Percentiles rank a stretch among this genome's conserved stretches.
Conservation (phyloP, 2,888 invertebrate genomes). For the Acleris emargana region DNA sequence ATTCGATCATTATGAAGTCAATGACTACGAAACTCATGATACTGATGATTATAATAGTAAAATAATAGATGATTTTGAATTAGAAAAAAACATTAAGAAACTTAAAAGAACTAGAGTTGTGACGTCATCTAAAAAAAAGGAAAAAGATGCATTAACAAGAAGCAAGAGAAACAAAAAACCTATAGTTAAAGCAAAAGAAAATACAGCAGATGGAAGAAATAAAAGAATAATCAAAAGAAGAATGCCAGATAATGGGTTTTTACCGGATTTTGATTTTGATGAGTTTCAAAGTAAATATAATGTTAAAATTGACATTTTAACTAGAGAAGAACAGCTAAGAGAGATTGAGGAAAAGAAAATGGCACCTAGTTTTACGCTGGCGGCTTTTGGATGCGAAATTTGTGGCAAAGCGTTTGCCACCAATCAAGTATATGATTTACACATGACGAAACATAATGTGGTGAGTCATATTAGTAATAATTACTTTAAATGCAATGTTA, state of each 20-base stretch:
- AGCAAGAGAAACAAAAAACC: not conserved
- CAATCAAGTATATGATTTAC: constrained; percentile 23
- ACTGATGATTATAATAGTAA: not conserved
- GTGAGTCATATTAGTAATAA: constrained; percentile 5
- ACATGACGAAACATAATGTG: constrained; percentile 22
- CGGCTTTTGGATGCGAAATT: constrained; percentile 28
- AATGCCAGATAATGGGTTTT: constrained; percentile 24
- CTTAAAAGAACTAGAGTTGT: not conserved
- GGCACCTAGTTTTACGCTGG: constrained; percentile 10
- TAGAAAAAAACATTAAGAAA: not conserved
- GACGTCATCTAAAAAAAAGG: not conserved
- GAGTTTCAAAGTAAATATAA: constrained; percentile 31
- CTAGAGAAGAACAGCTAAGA: constrained; percentile 27
- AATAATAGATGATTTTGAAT: not conserved
- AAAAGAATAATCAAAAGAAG: constrained; percentile 32
- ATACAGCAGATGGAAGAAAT: not conserved
- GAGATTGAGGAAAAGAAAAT: constrained; percentile 27
- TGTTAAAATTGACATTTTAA: constrained; percentile 30
- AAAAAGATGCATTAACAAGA: not conserved
- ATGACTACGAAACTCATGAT: constrained; percentile 2
- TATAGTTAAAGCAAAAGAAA: not conserved
- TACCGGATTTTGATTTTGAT: constrained; percentile 29
- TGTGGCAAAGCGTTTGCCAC: constrained; percentile 28
- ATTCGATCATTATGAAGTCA: not conserved
- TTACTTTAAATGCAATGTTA: too few relatives aligned